Percentiles rank a stretch among this genome's conserved stretches.
Evolutionary conservation across 2,888 invertebrate species (phyloP).

Genomic region (Lasiommata megera): DNA sequence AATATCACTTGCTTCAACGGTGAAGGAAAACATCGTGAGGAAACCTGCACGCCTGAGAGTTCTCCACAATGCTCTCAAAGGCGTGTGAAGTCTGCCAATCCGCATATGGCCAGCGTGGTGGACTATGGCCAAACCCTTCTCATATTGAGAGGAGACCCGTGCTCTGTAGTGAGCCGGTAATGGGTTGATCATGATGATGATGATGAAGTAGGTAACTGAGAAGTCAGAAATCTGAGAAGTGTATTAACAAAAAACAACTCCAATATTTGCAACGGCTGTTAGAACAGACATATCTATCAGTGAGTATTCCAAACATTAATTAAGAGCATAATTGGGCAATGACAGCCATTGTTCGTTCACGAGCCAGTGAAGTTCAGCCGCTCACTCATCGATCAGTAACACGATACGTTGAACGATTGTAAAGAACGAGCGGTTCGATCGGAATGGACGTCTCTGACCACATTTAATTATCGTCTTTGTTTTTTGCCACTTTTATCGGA

Average conservation of each 20-base stretch:
- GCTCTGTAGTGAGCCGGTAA: no score
- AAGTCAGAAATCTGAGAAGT: no score
- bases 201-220: no score
- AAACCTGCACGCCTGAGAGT: no score
- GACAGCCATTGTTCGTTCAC: slow-evolving; percentile 18
- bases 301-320: slow-evolving; percentile 26
- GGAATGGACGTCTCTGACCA: slow-evolving; percentile 31
- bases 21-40: no score
- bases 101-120: no score
- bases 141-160: no score
- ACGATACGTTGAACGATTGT: slow-evolving; percentile 32
- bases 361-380: slow-evolving; percentile 22
- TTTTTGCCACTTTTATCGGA: slow-evolving; percentile 14
- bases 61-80: no score
- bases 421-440: slow-evolving; percentile 28
- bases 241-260: background rate
- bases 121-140: no score
- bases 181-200: no score
- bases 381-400: slow-evolving; percentile 34
- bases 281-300: background rate
- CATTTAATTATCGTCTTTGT: slow-evolving; percentile 19
- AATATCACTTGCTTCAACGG: no score
- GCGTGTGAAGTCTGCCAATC: no score
- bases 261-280: background rate
- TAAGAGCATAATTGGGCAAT: slow-evolving; percentile 27